Base-by-base conservation (phyloP, 1,140 invertebrate species). In the Aphaenogaster floridana region DNA sequence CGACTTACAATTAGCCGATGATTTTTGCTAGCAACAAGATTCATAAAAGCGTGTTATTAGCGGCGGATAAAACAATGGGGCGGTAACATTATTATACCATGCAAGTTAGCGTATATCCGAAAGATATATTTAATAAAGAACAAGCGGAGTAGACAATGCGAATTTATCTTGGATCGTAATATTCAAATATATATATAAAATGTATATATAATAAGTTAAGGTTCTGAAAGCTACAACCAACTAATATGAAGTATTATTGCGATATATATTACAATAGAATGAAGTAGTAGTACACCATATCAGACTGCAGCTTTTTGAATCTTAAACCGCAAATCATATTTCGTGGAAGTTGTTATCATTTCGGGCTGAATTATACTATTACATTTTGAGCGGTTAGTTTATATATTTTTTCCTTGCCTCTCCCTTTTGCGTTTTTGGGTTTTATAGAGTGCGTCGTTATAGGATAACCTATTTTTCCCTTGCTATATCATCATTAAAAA, bases 281-380 rank as follows among this genome's bases (percentile, higher is more conserved):
- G 59, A 85, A 66, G 50, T 36, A 45, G 50, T 78, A 52, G 64
- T 77, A 72, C 66, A 59, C 59, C 59, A 59, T 85, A 85, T 85
- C 85, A 88, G 72, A 28, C 59, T 69, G 54, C 50, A 79, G 28
- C 4, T 71, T 45, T 52, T 8, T 45, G 66, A 48, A 71, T 39
- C 74, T 15, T 52, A 71, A 81, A 78, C 89, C 84, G 77, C 89
- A 81, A 66, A 86, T 79, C 63, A 69, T 72, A 64, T 8, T 39
- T 3, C 57, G 9, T 13, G 57, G 48, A 50, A 78, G 61, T 80
- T 61, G 57, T 45, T 52, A 28, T 50, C 36, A 54, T 81, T 79
- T 84, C 39, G 57, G 45, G 68, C 76, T 81, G 66, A 61, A 87
- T 80, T 79, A 72, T 45, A 61, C n/a, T 83, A 66, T 88, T 78